Evolutionary conservation across 64 coral and sea anemone species (phyloP), one percentile per base, ranked within the genome.

Genomic region (Dendrophyllia cribrosa): DNA sequence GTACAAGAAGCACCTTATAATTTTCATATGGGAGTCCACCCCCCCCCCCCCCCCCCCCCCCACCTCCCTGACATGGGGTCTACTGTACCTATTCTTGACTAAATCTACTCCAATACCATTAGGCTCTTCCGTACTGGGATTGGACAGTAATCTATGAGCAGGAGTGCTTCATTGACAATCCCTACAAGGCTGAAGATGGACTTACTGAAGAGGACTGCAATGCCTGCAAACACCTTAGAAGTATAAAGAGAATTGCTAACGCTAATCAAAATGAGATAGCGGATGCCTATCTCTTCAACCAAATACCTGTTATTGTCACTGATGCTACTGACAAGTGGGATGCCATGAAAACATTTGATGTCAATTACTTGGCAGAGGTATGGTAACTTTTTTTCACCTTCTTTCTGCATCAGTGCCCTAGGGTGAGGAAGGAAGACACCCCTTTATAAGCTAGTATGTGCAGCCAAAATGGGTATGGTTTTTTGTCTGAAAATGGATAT

Each of bases 111-210:
- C 34, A 34, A 34, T 62, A 51, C 16, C 58, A 59, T 25, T 14
- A 99, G 97, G 74, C 87, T 47, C 85, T 99, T 4, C 97, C 94
- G 0, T 99, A 99, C 20, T 99, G 97, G 97, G 97, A 99, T 48
- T 99, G 97, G 97, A 88, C 86, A 17, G 77, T 68, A 22, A 81
- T 96, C 14, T 99, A 94, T 80, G 84, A 96, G 1, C 64, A 78
- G 71, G 91, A 96, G 0, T 99, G 97, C 67, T 22, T 99, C 22
- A 86, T 99, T 70, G 89, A 96, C 5, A 99, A 99, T 67, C 97
- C 94, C 26, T 99, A 99, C 49, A 88, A 67, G 89, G 75, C 77
- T 45, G n/a, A 96, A 24, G 83, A 88, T 50, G 85, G 66, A 24
- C 6, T 99, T 20, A 91, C 94, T 19, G 79, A 78, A 60, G 94